phyloP scores from a whole-genome alignment of 2,113 vertebrate genomes.

The Taurulus bubalis region DNA sequence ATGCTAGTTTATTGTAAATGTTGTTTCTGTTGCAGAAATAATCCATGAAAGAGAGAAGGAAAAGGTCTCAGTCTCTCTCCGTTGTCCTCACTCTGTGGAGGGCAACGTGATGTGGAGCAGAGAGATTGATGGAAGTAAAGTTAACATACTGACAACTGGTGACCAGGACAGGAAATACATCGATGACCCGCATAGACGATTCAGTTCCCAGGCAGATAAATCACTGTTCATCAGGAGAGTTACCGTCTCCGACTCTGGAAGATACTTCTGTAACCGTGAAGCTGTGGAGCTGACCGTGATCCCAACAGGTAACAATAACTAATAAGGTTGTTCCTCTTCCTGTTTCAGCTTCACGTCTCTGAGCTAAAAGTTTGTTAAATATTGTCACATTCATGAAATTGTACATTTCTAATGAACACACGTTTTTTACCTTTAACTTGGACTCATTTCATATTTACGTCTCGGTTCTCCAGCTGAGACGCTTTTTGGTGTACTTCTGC shows the following conservation, averaged over 20 bases:
- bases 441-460: too few relatives aligned
- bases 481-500: too few relatives aligned
- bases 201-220: fast-evolving
- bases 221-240: fast-evolving
- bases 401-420: not conserved
- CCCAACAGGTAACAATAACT: constrained; percentile 35
- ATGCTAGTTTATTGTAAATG: not conserved
- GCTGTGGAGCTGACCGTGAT: constrained; percentile 14
- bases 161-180: fast-evolving
- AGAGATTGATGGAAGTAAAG: not conserved
- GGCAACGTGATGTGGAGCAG: not conserved
- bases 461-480: too few relatives aligned
- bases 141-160: fast-evolving
- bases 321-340: not conserved
- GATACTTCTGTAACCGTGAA: constrained; percentile 28
- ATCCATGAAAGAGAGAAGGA: not conserved
- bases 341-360: not conserved
- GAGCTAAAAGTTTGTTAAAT: not conserved
- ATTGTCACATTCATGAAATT: not conserved
- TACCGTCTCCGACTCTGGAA: not conserved
- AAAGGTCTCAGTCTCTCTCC: fast-evolving
- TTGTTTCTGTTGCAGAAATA: constrained; percentile 16
- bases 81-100: not conserved
- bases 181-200: fast-evolving
- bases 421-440: too few relatives aligned